phyloP scores from a whole-genome alignment of 2,797 vertebrate species.

The Sebastiscus albofasciatus region DNA sequence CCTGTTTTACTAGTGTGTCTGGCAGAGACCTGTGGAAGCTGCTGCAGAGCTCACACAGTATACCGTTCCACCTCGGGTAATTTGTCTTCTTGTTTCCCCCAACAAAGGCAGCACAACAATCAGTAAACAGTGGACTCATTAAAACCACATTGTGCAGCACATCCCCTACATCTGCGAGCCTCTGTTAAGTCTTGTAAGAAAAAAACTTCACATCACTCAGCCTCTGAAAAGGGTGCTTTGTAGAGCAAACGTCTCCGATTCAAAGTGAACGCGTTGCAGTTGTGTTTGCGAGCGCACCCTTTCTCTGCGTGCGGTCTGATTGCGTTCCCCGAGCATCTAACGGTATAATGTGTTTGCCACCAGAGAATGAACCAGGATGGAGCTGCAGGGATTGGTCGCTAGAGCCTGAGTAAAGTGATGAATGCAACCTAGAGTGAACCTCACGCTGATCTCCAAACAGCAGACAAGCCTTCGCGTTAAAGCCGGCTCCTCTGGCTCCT shows the following conservation, averaged over 20 bases:
- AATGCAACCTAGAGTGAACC: conserved; percentile 32
- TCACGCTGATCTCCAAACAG: conserved; percentile 39
- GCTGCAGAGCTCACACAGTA: conserved; percentile 1
- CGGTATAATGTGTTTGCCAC: conserved; percentile 36
- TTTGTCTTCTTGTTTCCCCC: conserved; percentile 34
- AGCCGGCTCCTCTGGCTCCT: conserved; percentile 28
- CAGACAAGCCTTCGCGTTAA: conserved; percentile 26
- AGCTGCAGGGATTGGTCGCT: conserved; percentile 19
- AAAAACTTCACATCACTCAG: conserved; percentile 60
- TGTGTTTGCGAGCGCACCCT: conserved; percentile 43
- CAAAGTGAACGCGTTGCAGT: conserved; percentile 55
- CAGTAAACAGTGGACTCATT: conserved; percentile 63
- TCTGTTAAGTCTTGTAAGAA: conserved; percentile 51
- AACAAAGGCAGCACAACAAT: conserved; percentile 60
- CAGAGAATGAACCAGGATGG: conserved; percentile 29
- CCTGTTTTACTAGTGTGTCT: conserved; percentile 60
- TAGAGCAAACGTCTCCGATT: conserved; percentile 44
- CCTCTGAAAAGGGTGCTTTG: conserved; percentile 51
- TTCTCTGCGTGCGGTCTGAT: conserved; percentile 29
- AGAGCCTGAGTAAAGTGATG: conserved; percentile 29
- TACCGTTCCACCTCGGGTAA: conserved; percentile 27
- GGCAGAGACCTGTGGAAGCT: conserved; percentile 26
- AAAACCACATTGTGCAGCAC: conserved; percentile 60
- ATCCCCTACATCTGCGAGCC: conserved; percentile 32
- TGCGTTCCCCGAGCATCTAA: conserved; percentile 7